phyloP scores from a whole-genome alignment of 2,797 vertebrate genomes.

The Sebastes umbrosus region DNA sequence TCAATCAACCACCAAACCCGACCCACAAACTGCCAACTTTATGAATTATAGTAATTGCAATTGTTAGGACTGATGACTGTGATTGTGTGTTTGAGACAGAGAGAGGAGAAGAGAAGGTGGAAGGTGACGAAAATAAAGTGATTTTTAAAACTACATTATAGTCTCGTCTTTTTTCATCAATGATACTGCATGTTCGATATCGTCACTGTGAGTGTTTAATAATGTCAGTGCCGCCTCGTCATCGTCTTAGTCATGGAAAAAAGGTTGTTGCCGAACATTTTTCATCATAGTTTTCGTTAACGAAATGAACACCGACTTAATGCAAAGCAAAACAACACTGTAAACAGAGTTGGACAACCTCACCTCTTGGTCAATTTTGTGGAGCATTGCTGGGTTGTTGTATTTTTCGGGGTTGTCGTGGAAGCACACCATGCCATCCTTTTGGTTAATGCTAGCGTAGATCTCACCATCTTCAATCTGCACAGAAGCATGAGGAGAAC shows the following conservation, averaged over 20 bases:
- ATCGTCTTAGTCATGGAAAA: background rate
- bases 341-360: background rate
- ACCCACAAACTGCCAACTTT: too few species aligned
- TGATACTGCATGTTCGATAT: background rate
- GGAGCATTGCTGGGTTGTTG: slow-evolving; percentile 99
- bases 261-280: background rate
- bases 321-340: background rate
- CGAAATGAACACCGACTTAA: background rate
- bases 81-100: background rate
- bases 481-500: background rate
- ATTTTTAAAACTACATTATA: background rate
- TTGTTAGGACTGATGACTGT: too few species aligned
- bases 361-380: slow-evolving; percentile 99
- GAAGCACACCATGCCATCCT: slow-evolving; percentile 99
- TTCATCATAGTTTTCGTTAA: background rate
- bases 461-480: slow-evolving; percentile 99
- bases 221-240: background rate
- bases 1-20: too few species aligned
- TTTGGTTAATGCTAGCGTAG: slow-evolving; percentile 99
- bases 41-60: too few species aligned
- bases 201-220: background rate
- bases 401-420: slow-evolving; percentile 99
- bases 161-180: background rate
- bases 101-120: background rate
- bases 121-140: background rate